Base-by-base conservation (phyloP, 2,797 vertebrate genomes). In the Sebastes jordani region DNA sequence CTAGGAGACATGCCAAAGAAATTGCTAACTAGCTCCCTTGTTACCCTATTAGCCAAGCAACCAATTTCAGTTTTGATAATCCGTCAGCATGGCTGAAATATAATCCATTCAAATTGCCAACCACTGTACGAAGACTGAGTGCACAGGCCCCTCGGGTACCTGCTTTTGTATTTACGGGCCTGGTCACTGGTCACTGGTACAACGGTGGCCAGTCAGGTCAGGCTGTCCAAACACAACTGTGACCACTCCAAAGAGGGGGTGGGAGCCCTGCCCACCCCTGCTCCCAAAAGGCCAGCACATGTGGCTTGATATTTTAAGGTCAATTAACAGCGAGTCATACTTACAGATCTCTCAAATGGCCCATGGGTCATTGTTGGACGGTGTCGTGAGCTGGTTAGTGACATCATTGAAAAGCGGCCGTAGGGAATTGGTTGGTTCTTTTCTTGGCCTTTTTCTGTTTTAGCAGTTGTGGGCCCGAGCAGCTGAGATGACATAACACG, bases 281-380 rank as follows among this genome's bases (percentile, higher is more conserved):
- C 55, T 86, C 32, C 27, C 27, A 42, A 87, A 91, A 91, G 77
- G 70, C 83, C 83, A 89, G 75, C 86, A 7, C 29, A 70, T 83
- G 91, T 32, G 92, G 91, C 91, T 91, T 92, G 90, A 91, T 94
- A 93, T 93, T 93, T 95, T 88, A 94, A 90, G 94, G 92, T 91
- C 93, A 94, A 92, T 95, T 93, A 93, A 87, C 88, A 83, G 81
- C 91, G 88, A 95, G 90, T 94, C 93, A 92, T 85, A 82, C 85
- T 71, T 81, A 78, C 71, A 86, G 87, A 89, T 92, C 87, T 83
- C 60, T 86, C 64, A 82, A 91, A 90, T 85, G 86, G 81, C 81
- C 89, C 76, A 1, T 88, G 85, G 90, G 83, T 90, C 88, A 80
- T 71, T 88, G 85, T 87, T 90, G 91, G 93, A 92, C 81, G 13